These are phyloP conservation scores for Epistrophe eligans DNA, from an alignment of 2,888 invertebrate species.

Conservation along the genomic window DNA sequence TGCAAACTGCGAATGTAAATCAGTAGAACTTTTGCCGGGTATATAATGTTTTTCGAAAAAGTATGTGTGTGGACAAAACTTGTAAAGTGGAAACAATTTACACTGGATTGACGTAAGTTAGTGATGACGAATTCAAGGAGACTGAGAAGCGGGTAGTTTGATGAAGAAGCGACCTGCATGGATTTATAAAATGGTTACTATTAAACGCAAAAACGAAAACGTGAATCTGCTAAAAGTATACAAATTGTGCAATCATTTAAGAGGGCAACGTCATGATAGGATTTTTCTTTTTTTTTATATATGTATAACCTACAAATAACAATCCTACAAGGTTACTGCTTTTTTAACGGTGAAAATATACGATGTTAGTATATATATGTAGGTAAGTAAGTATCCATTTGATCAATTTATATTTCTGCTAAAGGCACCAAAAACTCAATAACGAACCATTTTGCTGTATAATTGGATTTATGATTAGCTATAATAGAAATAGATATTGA, in stretches of 20 bases:
- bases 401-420: not conserved
- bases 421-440: not conserved
- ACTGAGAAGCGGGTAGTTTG: not conserved
- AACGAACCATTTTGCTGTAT: not conserved
- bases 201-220: not conserved
- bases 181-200: slow-evolving; percentile 14
- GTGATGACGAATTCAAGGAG: slow-evolving; percentile 21
- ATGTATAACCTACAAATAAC: not conserved
- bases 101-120: slow-evolving; percentile 16
- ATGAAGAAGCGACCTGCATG: slow-evolving; percentile 4
- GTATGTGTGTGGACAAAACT: slow-evolving; percentile 23
- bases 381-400: not conserved
- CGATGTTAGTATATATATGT: not conserved
- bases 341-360: not conserved
- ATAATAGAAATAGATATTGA: too few relatives aligned
- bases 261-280: slow-evolving; percentile 4
- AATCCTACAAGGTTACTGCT: not conserved
- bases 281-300: not conserved
- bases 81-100: slow-evolving; percentile 28
- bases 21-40: slow-evolving; percentile 31
- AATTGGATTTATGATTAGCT: too few relatives aligned
- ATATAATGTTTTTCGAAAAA: slow-evolving; percentile 14
- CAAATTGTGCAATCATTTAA: slow-evolving; percentile 34
- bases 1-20: slow-evolving; percentile 44
- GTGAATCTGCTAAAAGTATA: slow-evolving; percentile 1